Evolutionary conservation across 2,113 vertebrate genomes (phyloP).

Genomic region (Psephotus haematonotus): DNA sequence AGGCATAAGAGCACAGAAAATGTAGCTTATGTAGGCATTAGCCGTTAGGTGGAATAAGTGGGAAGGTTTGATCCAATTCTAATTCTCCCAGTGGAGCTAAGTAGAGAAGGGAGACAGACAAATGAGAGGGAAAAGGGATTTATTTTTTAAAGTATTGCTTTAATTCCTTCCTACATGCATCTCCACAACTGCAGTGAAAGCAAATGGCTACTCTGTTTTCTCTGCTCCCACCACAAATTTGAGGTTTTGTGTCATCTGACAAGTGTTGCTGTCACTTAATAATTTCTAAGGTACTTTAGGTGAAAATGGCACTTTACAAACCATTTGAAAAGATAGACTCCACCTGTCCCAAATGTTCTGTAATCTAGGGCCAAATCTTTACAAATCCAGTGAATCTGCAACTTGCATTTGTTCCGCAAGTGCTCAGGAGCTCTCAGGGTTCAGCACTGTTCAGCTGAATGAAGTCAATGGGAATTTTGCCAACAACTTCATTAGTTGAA

Average conservation of each 20-base stretch:
- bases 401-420: background rate
- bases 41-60: background rate
- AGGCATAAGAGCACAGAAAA: background rate
- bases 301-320: background rate
- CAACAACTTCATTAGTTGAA: background rate
- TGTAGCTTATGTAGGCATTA: background rate
- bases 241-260: background rate
- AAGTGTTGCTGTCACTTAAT: background rate
- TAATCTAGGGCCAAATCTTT: background rate
- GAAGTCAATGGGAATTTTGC: conserved; percentile 35
- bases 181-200: background rate
- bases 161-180: background rate
- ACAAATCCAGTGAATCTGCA: background rate
- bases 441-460: background rate
- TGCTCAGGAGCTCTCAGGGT: background rate
- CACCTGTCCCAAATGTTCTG: background rate
- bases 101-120: background rate
- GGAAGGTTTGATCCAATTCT: background rate
- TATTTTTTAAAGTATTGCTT: background rate
- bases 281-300: background rate
- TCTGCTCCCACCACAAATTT: background rate
- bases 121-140: fast-evolving
- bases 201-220: background rate
- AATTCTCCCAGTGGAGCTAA: background rate
- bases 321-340: background rate